A percentile compares a stretch with the other conserved stretches of the same genome.
These are phyloP conservation scores for Trachythela sp. DNA, from an alignment of 64 coral and sea anemone species.

Conservation along the genomic window DNA sequence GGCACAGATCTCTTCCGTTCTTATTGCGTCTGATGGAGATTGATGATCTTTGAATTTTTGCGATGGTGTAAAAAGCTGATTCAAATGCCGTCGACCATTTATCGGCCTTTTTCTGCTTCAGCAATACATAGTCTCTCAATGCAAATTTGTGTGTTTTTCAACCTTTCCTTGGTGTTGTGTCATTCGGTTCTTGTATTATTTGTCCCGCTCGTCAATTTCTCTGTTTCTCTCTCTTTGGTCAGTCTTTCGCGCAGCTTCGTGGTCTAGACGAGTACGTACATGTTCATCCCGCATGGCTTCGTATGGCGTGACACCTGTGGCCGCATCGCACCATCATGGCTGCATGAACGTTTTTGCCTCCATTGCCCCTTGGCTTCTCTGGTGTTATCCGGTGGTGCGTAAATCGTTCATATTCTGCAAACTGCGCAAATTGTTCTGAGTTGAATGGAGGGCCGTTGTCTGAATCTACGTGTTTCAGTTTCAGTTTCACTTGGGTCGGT, in stretches of 20 bases:
- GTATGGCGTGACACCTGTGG: constrained; percentile 32
- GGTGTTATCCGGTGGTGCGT: neutral
- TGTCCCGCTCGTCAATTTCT: constrained; percentile 28
- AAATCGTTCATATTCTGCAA: constrained; percentile 36
- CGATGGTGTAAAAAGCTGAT: constrained; percentile 52
- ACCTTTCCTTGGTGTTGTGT: constrained; percentile 3
- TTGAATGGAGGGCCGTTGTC: constrained; percentile 22
- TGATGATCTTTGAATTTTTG: constrained; percentile 43
- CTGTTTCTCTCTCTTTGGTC: neutral
- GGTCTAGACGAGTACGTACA: constrained; percentile 29
- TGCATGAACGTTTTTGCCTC: constrained; percentile 32
- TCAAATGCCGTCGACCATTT: constrained; percentile 58
- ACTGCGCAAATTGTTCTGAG: neutral
- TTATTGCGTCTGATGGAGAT: constrained; percentile 37
- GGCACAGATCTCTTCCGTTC: constrained; percentile 33
- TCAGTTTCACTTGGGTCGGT: neutral
- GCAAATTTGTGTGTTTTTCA: constrained; percentile 43
- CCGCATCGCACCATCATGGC: constrained; percentile 43
- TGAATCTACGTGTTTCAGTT: neutral
- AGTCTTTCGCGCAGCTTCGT: neutral
- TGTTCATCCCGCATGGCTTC: constrained; percentile 35
- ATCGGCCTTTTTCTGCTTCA: constrained; percentile 44
- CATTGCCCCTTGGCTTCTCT: constrained; percentile 27
- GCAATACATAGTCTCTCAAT: constrained; percentile 44
- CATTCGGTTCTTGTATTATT: constrained; percentile 45